Conservation (phyloP, 2,113 vertebrate genomes). For the Tursiops truncatus region DNA sequence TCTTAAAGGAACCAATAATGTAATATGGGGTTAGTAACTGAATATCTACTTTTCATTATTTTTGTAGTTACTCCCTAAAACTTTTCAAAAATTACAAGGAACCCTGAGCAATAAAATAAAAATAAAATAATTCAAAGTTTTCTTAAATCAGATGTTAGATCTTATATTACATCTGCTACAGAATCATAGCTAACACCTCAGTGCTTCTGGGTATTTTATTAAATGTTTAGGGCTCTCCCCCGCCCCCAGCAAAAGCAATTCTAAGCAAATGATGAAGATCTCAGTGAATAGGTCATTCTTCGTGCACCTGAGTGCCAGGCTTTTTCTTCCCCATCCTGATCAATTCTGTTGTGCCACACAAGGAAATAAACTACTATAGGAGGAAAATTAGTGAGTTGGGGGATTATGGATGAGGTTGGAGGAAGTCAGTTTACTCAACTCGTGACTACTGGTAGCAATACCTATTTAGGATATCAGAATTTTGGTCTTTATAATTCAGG, state of each 20-base stretch:
- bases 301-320: not conserved
- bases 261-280: not conserved
- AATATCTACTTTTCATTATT: slow-evolving; percentile 21
- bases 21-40: not conserved
- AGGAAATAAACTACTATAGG: not conserved
- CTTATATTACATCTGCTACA: not conserved
- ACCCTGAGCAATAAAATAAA: not conserved
- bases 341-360: not conserved
- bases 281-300: slow-evolving; percentile 33
- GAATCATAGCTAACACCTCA: not conserved
- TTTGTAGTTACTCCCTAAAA: not conserved
- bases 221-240: not conserved
- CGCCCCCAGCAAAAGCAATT: not conserved
- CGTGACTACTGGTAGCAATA: not conserved
- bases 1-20: not conserved
- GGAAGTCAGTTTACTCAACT: not conserved
- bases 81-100: not conserved
- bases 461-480: not conserved
- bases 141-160: not conserved
- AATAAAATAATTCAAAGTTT: not conserved
- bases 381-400: not conserved
- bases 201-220: not conserved
- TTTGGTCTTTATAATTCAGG: not conserved
- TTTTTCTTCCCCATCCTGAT: not conserved
- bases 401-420: not conserved